Evolutionary conservation across 2,888 invertebrate species (phyloP).

Genomic region (Latheticus oryzae): DNA sequence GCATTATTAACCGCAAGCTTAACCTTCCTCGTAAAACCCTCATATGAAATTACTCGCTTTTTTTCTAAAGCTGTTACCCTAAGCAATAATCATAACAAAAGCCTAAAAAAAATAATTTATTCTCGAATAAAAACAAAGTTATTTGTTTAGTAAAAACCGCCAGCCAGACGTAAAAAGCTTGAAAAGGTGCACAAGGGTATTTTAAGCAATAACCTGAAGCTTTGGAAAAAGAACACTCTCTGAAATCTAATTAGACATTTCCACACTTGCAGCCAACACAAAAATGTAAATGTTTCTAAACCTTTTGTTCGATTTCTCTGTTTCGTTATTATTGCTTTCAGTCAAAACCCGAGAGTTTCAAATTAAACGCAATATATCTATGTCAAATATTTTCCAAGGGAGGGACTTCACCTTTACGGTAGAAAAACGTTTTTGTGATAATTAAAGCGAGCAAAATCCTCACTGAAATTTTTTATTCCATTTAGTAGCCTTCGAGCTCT

Average conservation of each 20-base stretch:
- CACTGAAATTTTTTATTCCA: slow-evolving; percentile 15
- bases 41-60: not conserved
- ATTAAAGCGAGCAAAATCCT: not conserved
- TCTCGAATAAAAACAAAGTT: slow-evolving; percentile 20
- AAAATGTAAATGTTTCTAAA: too few species aligned
- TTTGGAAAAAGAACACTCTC: slow-evolving; percentile 22
- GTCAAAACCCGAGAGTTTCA: too few species aligned
- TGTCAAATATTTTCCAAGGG: too few species aligned
- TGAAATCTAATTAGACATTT: slow-evolving; percentile 29
- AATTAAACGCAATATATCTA: not conserved
- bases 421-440: too few species aligned
- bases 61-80: too few species aligned
- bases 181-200: slow-evolving; percentile 19
- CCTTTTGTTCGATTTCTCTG: too few species aligned
- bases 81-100: slow-evolving; percentile 12
- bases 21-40: not conserved
- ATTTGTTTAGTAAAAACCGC: slow-evolving; percentile 14
- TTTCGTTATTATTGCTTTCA: slow-evolving; percentile 4
- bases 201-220: slow-evolving; percentile 22
- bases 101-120: slow-evolving; percentile 14
- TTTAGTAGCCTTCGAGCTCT: not conserved
- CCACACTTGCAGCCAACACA: slow-evolving; percentile 6
- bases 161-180: slow-evolving; percentile 12
- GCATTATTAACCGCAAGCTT: too few species aligned
- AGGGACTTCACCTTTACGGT: too few species aligned